Evolutionary conservation across 2,797 vertebrate genomes (phyloP), one percentile per base, ranked within the genome.

Genomic region (Rhynchonycteris naso): DNA sequence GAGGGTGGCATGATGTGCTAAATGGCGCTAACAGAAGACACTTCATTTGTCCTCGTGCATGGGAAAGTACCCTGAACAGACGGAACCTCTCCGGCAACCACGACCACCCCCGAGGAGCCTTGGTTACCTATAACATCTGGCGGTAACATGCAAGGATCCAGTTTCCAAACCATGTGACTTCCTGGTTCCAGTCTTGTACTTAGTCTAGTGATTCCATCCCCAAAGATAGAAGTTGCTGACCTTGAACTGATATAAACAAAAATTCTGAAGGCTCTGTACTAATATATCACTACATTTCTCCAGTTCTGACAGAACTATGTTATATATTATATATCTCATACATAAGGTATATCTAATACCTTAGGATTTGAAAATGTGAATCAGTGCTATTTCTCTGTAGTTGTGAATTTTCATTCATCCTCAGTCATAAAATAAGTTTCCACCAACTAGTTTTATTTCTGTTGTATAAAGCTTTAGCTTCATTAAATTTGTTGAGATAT

Each of bases 391-490:
- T 92, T 54, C 52, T 30, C 75, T 93, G 18, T 30, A 43, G 83
- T 47, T 54, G 85, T 63, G 54, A 88, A 56, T 85, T 90, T 93
- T 96, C 16, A 83, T 10, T 9, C 7, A 3, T 72, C 85, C 54
- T 52, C 80, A 58, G 61, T 94, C 85, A 82, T 65, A 66, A 96
- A 95, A 84, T 18, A 76, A 22, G 5, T 89, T 94, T 92, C 89
- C 16, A 80, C n/a, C 58, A 35, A 28, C 33, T 80, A 87, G 7
- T 66, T 61, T 94, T 90, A 58, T 71, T 81, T 50, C 61, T 47
- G 50, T 59, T 95, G 16, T 76, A 61, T 61, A 87, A 88, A 75
- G 84, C 52, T 65, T 75, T 85, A 19, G 4, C 88, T 95, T 81
- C 26, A 47, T 86, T 78, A 68, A 81, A 19, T 84, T 86, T 88